Evolutionary conservation across 2,888 invertebrate species (phyloP), one percentile per base, ranked within the genome.

Genomic region (Rhagonycha fulva): DNA sequence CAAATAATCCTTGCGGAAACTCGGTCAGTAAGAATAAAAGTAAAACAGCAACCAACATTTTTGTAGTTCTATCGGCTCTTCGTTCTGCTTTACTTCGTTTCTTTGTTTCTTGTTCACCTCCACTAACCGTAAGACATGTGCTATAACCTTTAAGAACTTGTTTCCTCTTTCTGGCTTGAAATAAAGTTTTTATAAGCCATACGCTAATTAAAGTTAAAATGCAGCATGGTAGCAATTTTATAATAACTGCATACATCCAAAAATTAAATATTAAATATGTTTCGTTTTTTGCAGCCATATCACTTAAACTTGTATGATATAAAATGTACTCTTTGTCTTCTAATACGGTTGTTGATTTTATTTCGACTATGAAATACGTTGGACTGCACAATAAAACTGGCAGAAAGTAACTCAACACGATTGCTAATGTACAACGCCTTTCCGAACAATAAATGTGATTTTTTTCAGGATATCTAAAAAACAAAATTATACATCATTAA

Each of bases 1-100:
- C 91, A 71, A 91, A 87, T 26, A 90, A 86, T 11, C 89, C 92
- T 81, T 91, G 91, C 0, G 98, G 97, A 76, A 98, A 91, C 86
- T 98, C 98, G 0, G 97, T 97, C 24, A 96, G 89, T 1, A 98
- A 90, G 85, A 98, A 98, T 3, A 98, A 89, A 5, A 96, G 87
- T 0, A 98, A 89, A 0, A 98, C 95, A 0, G 96, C 97, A 2
- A 98, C 90, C 61, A 98, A 88, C 93, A 98, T 96, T 86, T 93
- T 93, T 0, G 97, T 98, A 0, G 97, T 98, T 77, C 97, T 91
- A 85, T 97, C 96, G 0, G 95, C 94, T 77, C 95, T 90, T 75
- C 93, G 91, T 84, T 95, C 95, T 47, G 92, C 91, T 84, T 93
- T 93, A 62, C 89, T 87, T 81, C 89, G 89, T 32, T 89, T 84